Conservation (phyloP, 2,888 invertebrate species). For the Limnephilus rhombicus region DNA sequence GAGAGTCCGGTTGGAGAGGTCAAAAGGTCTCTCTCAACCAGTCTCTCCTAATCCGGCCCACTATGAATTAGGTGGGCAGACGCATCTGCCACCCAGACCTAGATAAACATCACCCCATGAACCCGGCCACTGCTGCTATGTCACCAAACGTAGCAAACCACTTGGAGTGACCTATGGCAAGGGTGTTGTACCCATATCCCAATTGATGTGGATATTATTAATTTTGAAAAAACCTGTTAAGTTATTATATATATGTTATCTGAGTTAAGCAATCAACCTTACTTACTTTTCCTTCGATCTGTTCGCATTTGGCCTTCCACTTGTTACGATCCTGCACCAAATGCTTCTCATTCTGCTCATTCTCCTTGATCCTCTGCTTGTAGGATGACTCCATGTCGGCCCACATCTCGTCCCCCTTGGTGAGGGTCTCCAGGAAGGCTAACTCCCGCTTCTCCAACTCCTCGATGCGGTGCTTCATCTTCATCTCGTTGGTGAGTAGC, state of each 20-base stretch:
- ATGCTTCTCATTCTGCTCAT: slow-evolving; percentile 73
- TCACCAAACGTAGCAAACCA: too few species aligned
- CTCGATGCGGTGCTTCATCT: slow-evolving; percentile 79
- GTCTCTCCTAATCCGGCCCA: too few species aligned
- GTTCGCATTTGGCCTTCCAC: slow-evolving; percentile 77
- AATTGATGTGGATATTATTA: neutral
- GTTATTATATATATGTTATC: neutral
- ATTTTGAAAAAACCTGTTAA: neutral
- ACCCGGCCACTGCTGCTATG: too few species aligned
- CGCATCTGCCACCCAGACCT: too few species aligned
- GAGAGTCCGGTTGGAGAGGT: too few species aligned
- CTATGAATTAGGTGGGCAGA: too few species aligned
- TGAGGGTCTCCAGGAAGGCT: slow-evolving; percentile 84
- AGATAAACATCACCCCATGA: too few species aligned
- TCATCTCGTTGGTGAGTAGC: slow-evolving; percentile 77
- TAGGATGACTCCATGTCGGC: slow-evolving; percentile 82
- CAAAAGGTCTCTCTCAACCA: too few species aligned
- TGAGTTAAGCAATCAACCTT: neutral
- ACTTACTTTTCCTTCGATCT: slow-evolving; percentile 71
- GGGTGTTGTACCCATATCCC: too few species aligned
- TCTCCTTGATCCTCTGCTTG: slow-evolving; percentile 78
- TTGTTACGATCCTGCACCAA: slow-evolving; percentile 75
- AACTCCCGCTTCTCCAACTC: slow-evolving; percentile 82
- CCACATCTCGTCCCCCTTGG: slow-evolving; percentile 85
- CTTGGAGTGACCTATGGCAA: too few species aligned